phyloP scores from a whole-genome alignment of 2,113 vertebrate species.

The Paracanthobrama guichenoti region DNA sequence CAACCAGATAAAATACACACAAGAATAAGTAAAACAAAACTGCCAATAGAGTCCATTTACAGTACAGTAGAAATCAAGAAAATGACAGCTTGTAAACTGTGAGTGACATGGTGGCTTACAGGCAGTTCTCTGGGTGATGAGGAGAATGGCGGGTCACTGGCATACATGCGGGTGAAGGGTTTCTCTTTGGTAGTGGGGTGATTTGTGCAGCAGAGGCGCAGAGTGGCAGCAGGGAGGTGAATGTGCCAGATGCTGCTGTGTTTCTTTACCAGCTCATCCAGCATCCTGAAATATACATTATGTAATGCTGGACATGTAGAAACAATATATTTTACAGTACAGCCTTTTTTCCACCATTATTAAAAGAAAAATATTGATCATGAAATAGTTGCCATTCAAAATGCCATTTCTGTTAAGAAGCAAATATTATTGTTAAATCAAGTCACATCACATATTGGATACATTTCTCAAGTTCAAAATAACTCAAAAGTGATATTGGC shows the following conservation, averaged over 20 bases:
- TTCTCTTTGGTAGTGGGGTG: conserved; percentile 37
- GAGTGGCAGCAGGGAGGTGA: conserved; percentile 26
- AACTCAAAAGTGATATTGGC: neutral
- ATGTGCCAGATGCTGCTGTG: conserved; percentile 38
- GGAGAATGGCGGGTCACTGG: neutral
- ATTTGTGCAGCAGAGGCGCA: conserved; percentile 41
- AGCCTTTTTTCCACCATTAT: neutral
- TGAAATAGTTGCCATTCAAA: neutral
- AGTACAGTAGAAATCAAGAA: neutral
- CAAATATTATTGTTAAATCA: neutral
- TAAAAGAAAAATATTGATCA: neutral
- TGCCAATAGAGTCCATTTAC: neutral
- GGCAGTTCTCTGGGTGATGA: conserved; percentile 31
- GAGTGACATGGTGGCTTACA: conserved; percentile 1
- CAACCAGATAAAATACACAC: neutral
- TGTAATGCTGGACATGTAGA: neutral
- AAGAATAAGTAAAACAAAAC: neutral
- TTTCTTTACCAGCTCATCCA: conserved; percentile 43
- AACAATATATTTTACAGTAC: neutral
- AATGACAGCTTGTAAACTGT: neutral
- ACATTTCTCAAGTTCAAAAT: neutral
- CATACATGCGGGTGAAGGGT: conserved; percentile 42
- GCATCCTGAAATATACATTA: conserved; percentile 33
- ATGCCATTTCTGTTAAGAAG: neutral
- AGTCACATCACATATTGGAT: neutral